Percentiles rank a stretch among this genome's conserved stretches.
Conservation (phyloP, 2,797 vertebrate species). For the Thripadectes ignobilis region DNA sequence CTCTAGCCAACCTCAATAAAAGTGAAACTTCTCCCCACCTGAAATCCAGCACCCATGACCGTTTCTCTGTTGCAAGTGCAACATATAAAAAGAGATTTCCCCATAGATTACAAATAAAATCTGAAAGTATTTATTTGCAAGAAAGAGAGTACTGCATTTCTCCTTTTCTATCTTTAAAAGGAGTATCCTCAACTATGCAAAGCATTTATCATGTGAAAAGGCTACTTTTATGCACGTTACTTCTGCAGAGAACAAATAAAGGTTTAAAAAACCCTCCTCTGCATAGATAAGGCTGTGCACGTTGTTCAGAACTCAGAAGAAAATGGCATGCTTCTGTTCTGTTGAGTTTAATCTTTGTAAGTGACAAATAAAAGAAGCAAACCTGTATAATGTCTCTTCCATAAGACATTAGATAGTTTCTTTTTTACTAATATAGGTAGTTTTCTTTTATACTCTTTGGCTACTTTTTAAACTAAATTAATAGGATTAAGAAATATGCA, state of each 20-base stretch:
- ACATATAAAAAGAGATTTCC: neutral
- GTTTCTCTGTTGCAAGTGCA: neutral
- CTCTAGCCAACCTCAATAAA: conserved; percentile 16
- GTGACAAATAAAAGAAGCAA: conserved; percentile 36
- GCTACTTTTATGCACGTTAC: neutral
- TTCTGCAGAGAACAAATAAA: conserved; percentile 37
- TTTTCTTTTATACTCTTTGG: neutral
- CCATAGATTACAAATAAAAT: neutral
- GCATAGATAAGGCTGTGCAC: neutral
- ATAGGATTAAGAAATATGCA: neutral
- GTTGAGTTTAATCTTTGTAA: conserved; percentile 41
- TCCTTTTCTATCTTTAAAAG: neutral
- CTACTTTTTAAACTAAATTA: conserved; percentile 12
- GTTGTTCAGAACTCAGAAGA: neutral
- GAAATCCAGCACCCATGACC: neutral
- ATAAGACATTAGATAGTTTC: neutral
- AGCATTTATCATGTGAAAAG: neutral
- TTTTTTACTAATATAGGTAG: neutral
- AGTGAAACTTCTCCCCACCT: conserved; percentile 42
- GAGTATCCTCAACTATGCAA: neutral
- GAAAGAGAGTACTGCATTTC: neutral
- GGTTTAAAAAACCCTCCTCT: neutral
- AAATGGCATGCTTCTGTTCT: conserved; percentile 47
- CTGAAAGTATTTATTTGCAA: conserved; percentile 11
- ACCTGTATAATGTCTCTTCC: neutral